These are phyloP conservation scores for Drosophila miranda DNA, from an alignment of 1,140 invertebrate species.

Conservation along the genomic window DNA sequence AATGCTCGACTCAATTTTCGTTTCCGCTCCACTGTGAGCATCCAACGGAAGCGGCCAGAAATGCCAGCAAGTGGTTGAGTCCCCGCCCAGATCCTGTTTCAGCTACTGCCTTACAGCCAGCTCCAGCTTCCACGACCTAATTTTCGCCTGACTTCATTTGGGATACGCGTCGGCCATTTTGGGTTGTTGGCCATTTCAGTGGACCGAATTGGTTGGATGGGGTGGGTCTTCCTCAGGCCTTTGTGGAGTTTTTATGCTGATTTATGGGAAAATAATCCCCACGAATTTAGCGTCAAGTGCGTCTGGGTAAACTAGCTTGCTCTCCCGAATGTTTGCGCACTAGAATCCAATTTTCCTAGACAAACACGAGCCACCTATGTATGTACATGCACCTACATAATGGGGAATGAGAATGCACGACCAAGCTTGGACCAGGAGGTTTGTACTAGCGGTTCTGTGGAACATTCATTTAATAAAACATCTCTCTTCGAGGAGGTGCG, in stretches of 20 bases:
- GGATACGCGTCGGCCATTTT: slow-evolving; percentile 43
- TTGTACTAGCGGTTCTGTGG: slow-evolving; percentile 4
- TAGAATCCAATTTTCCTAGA: slow-evolving; percentile 44
- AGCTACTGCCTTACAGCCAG: slow-evolving; percentile 25
- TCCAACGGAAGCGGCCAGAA: slow-evolving; percentile 41
- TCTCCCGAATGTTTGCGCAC: slow-evolving; percentile 38
- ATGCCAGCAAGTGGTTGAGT: slow-evolving; percentile 64
- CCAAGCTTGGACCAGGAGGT: background rate
- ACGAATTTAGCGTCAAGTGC: slow-evolving; percentile 62
- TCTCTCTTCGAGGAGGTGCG: background rate
- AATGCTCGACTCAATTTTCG: slow-evolving; percentile 70
- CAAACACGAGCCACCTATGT: slow-evolving; percentile 23
- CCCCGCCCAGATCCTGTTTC: no score
- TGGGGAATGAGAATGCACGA: slow-evolving; percentile 41
- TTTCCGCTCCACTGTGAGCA: slow-evolving; percentile 52
- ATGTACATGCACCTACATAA: slow-evolving; percentile 17
- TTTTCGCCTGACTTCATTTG: slow-evolving; percentile 75
- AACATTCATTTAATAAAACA: no score
- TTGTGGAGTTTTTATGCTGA: slow-evolving; percentile 73
- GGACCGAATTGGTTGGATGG: background rate
- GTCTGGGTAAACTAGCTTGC: slow-evolving; percentile 30
- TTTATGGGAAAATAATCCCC: slow-evolving; percentile 77
- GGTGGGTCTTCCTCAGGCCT: slow-evolving; percentile 35
- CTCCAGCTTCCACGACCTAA: slow-evolving; percentile 41
- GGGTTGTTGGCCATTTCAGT: slow-evolving; percentile 27